Conservation (phyloP, 2,113 vertebrate genomes). For the Pantherophis guttatus region DNA sequence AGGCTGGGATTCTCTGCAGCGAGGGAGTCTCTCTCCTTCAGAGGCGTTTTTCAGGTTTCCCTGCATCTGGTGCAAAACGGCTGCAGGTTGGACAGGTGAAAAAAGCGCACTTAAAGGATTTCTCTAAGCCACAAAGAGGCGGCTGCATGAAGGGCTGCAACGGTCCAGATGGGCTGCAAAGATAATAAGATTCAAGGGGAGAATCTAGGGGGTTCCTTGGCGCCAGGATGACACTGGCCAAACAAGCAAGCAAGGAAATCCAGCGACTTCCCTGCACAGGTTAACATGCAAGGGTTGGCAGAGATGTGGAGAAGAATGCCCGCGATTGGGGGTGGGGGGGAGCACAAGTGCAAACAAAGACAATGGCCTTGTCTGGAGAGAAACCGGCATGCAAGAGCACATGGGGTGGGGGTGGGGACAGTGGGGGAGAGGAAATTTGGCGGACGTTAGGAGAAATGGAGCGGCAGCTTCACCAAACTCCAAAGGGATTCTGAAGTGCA, state of each 20-base stretch:
- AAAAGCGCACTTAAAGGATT: not conserved
- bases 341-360: too few species aligned
- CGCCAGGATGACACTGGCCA: too few species aligned
- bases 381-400: not conserved
- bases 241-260: not conserved
- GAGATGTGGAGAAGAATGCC: not conserved
- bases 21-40: not conserved
- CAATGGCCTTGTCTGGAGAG: accelerated
- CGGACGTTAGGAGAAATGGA: not conserved
- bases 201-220: too few species aligned
- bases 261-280: not conserved
- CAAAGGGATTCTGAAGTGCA: not conserved
- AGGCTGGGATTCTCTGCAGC: not conserved
- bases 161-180: too few species aligned
- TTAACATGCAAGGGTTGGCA: too few species aligned
- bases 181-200: too few species aligned
- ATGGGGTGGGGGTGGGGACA: accelerated
- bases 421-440: too few species aligned
- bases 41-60: not conserved
- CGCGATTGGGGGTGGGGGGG: not conserved
- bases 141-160: not conserved
- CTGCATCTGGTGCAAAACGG: not conserved
- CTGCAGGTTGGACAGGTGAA: not conserved
- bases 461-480: not conserved
- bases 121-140: not conserved